These are phyloP conservation scores for Cerceris ruficornis DNA, from an alignment of 2,888 invertebrate species.

Conservation along the genomic window DNA sequence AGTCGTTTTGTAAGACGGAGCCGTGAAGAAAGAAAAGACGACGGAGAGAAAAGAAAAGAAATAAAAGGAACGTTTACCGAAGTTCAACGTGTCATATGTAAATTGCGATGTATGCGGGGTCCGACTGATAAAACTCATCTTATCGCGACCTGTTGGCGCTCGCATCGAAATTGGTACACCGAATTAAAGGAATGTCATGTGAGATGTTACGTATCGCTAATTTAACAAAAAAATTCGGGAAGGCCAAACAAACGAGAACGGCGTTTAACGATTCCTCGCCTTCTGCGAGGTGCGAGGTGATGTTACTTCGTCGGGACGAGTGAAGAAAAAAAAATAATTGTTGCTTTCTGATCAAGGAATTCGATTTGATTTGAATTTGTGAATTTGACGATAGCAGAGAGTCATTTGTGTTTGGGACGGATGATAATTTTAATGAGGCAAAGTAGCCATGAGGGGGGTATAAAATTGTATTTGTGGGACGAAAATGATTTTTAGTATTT, in stretches of 20 bases:
- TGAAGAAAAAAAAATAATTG: too few species aligned
- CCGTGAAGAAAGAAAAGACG: slow-evolving; percentile 10
- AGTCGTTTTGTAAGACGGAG: slow-evolving; percentile 3
- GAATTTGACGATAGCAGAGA: too few species aligned
- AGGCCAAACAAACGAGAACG: background rate
- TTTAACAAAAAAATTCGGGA: background rate
- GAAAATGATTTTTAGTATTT: too few species aligned
- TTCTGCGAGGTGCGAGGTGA: too few species aligned
- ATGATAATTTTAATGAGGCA: too few species aligned
- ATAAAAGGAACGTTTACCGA: slow-evolving; percentile 10
- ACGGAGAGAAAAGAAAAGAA: background rate
- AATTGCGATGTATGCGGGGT: slow-evolving; percentile 15
- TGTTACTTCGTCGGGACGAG: too few species aligned
- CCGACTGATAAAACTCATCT: slow-evolving; percentile 44
- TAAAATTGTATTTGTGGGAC: too few species aligned
- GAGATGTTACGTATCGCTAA: background rate
- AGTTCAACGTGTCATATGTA: slow-evolving; percentile 36
- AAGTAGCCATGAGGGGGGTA: too few species aligned
- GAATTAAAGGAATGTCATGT: slow-evolving; percentile 22
- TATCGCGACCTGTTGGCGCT: slow-evolving; percentile 29
- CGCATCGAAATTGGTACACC: slow-evolving; percentile 27
- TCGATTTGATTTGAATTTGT: too few species aligned
- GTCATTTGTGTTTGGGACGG: too few species aligned
- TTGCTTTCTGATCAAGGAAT: too few species aligned
- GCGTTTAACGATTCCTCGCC: too few species aligned